phyloP scores from a whole-genome alignment of 2,888 invertebrate species.

The Euphydryas editha region DNA sequence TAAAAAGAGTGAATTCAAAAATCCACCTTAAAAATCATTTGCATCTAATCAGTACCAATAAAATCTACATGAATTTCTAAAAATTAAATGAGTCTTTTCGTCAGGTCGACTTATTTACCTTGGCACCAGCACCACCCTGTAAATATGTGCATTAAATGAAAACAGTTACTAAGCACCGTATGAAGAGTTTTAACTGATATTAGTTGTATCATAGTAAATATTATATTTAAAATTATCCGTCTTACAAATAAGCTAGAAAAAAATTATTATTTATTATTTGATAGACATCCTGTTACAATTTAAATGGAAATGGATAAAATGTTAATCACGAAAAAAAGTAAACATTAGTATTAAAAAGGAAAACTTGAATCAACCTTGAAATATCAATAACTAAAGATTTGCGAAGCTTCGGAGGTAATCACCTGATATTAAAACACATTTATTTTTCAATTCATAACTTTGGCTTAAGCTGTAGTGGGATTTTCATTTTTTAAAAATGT shows the following conservation, averaged over 20 bases:
- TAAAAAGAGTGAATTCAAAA: conserved; percentile 32
- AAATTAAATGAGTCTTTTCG: conserved; percentile 47
- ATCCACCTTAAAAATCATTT: conserved; percentile 58
- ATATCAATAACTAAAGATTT: conserved; percentile 47
- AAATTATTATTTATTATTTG: background rate
- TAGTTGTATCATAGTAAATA: background rate
- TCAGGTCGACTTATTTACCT: conserved; percentile 68
- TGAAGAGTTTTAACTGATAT: conserved; percentile 10
- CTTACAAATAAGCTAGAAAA: background rate
- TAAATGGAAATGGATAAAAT: conserved; percentile 17
- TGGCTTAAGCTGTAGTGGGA: conserved; percentile 43
- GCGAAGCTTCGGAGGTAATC: conserved; percentile 59
- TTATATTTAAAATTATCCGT: background rate
- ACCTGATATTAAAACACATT: conserved; percentile 45
- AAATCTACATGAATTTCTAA: conserved; percentile 63
- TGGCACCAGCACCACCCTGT: conserved; percentile 79
- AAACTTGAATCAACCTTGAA: conserved; percentile 46
- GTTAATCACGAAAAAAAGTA: conserved; percentile 42
- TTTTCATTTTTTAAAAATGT: conserved; percentile 36
- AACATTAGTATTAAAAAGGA: conserved; percentile 48
- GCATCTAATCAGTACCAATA: conserved; percentile 53
- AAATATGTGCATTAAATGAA: conserved; percentile 51
- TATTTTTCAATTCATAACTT: conserved; percentile 8
- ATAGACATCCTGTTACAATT: conserved; percentile 48
- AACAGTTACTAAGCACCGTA: conserved; percentile 31